Evolutionary conservation across 2,113 vertebrate genomes (phyloP), one percentile per base, ranked within the genome.

Genomic region (Heterotilapia buettikoferi): DNA sequence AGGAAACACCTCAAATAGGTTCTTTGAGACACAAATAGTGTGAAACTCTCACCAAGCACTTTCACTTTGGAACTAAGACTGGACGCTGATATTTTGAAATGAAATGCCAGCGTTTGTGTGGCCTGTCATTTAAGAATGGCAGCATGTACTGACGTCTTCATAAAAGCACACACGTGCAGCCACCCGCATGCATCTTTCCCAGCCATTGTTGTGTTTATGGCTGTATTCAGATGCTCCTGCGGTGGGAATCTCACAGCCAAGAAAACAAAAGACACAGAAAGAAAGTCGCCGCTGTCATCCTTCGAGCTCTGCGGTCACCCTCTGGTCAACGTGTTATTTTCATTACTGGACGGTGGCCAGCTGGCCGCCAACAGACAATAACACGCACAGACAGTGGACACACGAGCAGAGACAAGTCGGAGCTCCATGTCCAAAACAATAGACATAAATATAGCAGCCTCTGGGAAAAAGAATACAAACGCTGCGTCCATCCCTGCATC

Each of bases 401-500:
- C 73, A 86, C 53, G 57, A 47, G 63, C 54, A 82, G 36, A 87
- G 71, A 85, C 80, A 56, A 13, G 40, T 57, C 36, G 90, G 88
- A 84, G 93, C 87, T 93, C 92, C 50, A 71, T 76, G 78, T 87
- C 88, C 90, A 71, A 95, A 97, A 98, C 98, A 98, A 98, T 98
- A 92, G 97, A 97, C 95, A 97, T 96, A 98, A 97, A 97, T 98
- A 97, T 98, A 99, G 98, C 97, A 89, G 89, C 95, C 90, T 96
- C 97, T 98, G 98, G 98, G 98, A 98, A 98, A 97, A 97, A 95
- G 96, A 96, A 95, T 95, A 91, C 93, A 92, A 94, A 94, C 57
- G 84, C 89, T 68, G 93, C 91, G 97, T 97, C 97, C 96, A 96
- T 97, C 96, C 86, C 94, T 93, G 92, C 63, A 91, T 95, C 4